Evolutionary conservation across 2,797 vertebrate species (phyloP).

Genomic region (Platalea minor): DNA sequence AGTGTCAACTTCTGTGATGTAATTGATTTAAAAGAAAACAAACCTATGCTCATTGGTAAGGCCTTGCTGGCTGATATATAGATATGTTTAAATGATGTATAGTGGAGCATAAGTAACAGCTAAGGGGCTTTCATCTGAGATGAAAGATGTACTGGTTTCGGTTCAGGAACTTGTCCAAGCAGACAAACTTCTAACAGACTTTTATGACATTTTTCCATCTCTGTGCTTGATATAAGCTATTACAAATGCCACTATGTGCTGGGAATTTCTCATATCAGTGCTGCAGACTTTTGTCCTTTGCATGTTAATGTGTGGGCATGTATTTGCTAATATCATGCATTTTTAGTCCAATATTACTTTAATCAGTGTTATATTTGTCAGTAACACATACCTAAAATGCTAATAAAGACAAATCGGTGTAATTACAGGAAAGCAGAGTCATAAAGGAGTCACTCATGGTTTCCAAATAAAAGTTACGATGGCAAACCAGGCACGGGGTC

Average conservation of each 20-base stretch:
- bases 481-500: neutral
- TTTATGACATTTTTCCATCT: neutral
- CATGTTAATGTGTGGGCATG: neutral
- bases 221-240: neutral
- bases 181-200: neutral
- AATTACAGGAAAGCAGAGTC: neutral
- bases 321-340: neutral
- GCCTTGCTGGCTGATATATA: neutral
- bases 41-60: neutral
- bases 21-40: neutral
- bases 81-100: neutral
- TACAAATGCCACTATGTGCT: neutral
- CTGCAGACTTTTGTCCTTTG: neutral
- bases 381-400: neutral
- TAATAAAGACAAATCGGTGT: neutral
- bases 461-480: neutral
- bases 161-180: neutral
- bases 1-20: neutral
- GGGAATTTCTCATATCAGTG: neutral
- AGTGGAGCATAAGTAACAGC: neutral
- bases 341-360: slow-evolving; percentile 18
- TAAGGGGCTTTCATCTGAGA: neutral
- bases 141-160: neutral
- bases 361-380: neutral
- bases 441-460: neutral